Percentiles rank a stretch among this genome's conserved stretches.
These are phyloP conservation scores for Notothenia coriiceps DNA, from an alignment of 2,113 vertebrate genomes.

Conservation along the genomic window DNA sequence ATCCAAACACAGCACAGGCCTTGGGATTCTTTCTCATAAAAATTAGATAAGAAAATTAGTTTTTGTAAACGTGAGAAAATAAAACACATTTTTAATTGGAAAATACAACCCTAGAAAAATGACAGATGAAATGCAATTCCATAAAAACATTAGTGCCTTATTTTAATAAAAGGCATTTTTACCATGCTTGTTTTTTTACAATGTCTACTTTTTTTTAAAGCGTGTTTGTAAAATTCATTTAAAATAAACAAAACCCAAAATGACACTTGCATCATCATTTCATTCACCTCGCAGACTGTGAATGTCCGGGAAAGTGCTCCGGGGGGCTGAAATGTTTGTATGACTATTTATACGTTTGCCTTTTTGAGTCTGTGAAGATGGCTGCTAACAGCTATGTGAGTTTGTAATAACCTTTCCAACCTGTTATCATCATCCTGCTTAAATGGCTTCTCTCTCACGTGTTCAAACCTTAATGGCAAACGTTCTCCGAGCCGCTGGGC, in stretches of 20 bases:
- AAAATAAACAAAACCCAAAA: conserved; percentile 39
- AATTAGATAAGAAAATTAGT: background rate
- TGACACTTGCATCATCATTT: background rate
- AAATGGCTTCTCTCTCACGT: conserved; percentile 24
- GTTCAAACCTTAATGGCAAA: conserved; percentile 19
- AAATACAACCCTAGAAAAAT: background rate
- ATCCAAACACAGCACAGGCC: background rate
- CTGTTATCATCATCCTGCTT: conserved; percentile 36
- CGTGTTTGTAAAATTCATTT: conserved; percentile 29
- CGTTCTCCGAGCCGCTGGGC: conserved; percentile 4
- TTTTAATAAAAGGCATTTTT: conserved; percentile 1
- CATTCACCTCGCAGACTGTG: background rate
- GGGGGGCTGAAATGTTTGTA: background rate
- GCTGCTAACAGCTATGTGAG: conserved; percentile 27
- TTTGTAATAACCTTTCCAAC: conserved; percentile 42
- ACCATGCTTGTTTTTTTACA: conserved; percentile 12
- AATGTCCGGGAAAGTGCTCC: background rate
- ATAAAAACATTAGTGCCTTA: conserved; percentile 32
- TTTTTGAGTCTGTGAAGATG: conserved; percentile 10
- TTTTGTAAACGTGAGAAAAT: background rate
- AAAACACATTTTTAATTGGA: background rate
- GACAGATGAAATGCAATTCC: background rate
- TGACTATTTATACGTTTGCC: background rate
- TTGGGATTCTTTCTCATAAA: background rate
- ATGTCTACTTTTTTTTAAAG: conserved; percentile 5